A percentile compares a stretch with the other conserved stretches of the same genome.
Evolutionary conservation across 2,888 invertebrate genomes (phyloP).

Genomic region (Sinohyriopsis cumingii): DNA sequence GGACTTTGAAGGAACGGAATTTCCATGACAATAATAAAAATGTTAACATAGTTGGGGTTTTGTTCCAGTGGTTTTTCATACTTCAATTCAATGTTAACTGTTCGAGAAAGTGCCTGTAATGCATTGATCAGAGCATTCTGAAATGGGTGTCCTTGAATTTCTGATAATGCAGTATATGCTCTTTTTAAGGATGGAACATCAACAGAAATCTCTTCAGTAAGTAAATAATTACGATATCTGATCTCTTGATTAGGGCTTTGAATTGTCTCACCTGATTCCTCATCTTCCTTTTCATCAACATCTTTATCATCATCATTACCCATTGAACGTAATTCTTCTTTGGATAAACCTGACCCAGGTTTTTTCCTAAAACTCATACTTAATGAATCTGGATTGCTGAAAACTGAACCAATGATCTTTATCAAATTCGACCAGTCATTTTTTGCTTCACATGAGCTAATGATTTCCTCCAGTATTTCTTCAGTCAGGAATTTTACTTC

Average conservation of each 20-base stretch:
- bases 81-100: slow-evolving; percentile 81
- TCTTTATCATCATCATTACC: slow-evolving; percentile 91
- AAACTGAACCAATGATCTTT: slow-evolving; percentile 85
- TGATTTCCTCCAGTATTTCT: slow-evolving; percentile 81
- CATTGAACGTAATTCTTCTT: slow-evolving; percentile 73
- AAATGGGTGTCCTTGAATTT: slow-evolving; percentile 73
- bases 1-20: slow-evolving; percentile 77
- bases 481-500: slow-evolving; percentile 78
- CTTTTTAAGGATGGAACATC: slow-evolving; percentile 78
- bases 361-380: slow-evolving; percentile 81
- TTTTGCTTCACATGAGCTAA: slow-evolving; percentile 82
- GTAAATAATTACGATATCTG: neutral
- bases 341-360: slow-evolving; percentile 13
- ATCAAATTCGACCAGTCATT: slow-evolving; percentile 83
- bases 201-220: slow-evolving; percentile 46
- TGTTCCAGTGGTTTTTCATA: slow-evolving; percentile 73
- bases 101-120: slow-evolving; percentile 81
- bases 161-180: slow-evolving; percentile 78
- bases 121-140: slow-evolving; percentile 83
- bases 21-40: slow-evolving; percentile 85
- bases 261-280: slow-evolving; percentile 21
- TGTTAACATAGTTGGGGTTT: slow-evolving; percentile 75
- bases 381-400: slow-evolving; percentile 80
- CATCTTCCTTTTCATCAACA: slow-evolving; percentile 77
- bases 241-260: neutral